These are phyloP conservation scores for Lepisosteus osseus DNA, from an alignment of 2,113 vertebrate species.

Conservation along the genomic window DNA sequence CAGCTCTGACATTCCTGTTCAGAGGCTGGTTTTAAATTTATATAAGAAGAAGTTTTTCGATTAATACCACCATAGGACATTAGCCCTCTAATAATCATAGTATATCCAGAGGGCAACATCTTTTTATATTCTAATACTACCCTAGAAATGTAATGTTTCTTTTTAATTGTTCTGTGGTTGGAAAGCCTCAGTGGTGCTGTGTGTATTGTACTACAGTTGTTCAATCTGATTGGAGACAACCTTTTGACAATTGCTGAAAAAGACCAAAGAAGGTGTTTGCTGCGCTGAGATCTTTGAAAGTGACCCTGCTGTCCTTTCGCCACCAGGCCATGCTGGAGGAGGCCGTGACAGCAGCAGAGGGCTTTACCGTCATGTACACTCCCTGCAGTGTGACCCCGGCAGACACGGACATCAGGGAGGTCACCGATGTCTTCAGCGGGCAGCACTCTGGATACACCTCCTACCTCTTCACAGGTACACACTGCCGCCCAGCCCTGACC, in stretches of 20 bases:
- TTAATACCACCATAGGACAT: conserved; percentile 21
- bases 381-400: conserved; percentile 51
- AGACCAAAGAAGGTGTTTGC: too few species aligned
- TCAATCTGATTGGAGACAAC: too few species aligned
- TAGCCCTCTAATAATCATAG: neutral
- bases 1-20: neutral
- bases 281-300: too few species aligned
- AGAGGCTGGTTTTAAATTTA: conserved; percentile 15
- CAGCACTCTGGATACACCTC: conserved; percentile 49
- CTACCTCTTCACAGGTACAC: conserved; percentile 64
- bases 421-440: conserved; percentile 57
- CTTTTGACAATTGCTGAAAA: too few species aligned
- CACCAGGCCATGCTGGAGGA: conserved; percentile 64
- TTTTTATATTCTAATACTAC: too few species aligned
- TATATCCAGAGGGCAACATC: too few species aligned
- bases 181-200: too few species aligned
- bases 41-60: conserved; percentile 12
- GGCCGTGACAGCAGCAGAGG: conserved; percentile 49
- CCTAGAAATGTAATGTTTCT: too few species aligned
- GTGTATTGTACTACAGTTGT: too few species aligned
- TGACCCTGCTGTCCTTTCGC: neutral
- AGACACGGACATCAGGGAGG: conserved; percentile 46
- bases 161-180: too few species aligned
- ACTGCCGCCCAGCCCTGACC: neutral
- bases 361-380: conserved; percentile 66